These are phyloP conservation scores for Argyra leucocephala DNA, from an alignment of 2,888 invertebrate species.

Conservation along the genomic window DNA sequence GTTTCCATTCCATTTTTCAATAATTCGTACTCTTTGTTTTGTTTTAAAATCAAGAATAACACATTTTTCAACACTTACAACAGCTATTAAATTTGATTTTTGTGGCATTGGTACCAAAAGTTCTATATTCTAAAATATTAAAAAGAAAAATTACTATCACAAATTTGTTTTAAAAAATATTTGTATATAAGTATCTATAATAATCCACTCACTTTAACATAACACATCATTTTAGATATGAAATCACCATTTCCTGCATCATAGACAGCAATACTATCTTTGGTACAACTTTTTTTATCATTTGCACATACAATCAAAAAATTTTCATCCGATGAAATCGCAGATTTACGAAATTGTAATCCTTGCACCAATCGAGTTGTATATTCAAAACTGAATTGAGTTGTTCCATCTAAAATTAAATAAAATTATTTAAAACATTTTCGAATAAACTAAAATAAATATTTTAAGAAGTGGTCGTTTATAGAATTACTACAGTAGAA, in stretches of 20 bases:
- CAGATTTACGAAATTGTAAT: constrained; percentile 61
- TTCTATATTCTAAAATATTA: constrained; percentile 52
- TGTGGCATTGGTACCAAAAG: constrained; percentile 72
- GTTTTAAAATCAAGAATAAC: constrained; percentile 81
- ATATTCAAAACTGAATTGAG: constrained; percentile 72
- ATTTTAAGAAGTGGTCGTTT: no score
- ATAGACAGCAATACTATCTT: constrained; percentile 74
- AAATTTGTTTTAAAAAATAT: background rate
- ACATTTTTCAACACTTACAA: constrained; percentile 83
- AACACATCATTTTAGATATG: constrained; percentile 31
- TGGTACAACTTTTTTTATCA: constrained; percentile 48
- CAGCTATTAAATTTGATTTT: constrained; percentile 73
- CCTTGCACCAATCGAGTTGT: constrained; percentile 63
- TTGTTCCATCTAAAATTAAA: constrained; percentile 55
- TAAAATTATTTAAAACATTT: no score
- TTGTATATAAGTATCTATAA: background rate
- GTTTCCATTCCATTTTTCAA: constrained; percentile 89
- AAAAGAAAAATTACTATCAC: background rate
- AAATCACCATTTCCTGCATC: constrained; percentile 63
- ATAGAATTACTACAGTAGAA: no score
- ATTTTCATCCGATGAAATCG: constrained; percentile 71
- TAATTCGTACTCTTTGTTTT: constrained; percentile 75
- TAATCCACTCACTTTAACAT: background rate
- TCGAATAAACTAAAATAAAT: no score
- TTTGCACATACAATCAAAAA: constrained; percentile 70